Percentiles rank a stretch among this genome's conserved stretches.
These are phyloP conservation scores for Aspiorhynchus laticeps DNA, from an alignment of 2,113 vertebrate genomes.

Conservation along the genomic window DNA sequence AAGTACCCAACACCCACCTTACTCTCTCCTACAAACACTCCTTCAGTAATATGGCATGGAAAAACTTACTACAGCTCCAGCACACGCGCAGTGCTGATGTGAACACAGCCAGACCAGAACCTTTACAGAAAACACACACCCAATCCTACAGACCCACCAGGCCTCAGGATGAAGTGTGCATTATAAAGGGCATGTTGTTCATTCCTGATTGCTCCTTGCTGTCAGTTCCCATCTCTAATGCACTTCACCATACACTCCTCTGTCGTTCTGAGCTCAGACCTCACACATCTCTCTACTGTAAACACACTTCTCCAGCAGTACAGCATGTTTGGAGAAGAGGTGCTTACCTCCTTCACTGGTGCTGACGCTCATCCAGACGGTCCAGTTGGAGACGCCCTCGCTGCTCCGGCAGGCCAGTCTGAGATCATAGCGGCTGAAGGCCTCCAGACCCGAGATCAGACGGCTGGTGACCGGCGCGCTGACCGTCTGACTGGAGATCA, in stretches of 20 bases:
- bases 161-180: background rate
- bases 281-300: background rate
- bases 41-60: conserved; percentile 70
- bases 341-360: conserved; percentile 81
- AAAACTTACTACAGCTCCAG: conserved; percentile 68
- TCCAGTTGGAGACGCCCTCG: conserved; percentile 84
- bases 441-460: conserved; percentile 72
- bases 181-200: background rate
- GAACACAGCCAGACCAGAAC: conserved; percentile 44
- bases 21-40: conserved; percentile 47
- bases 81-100: conserved; percentile 49
- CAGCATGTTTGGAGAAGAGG: background rate
- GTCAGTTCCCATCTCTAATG: background rate
- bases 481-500: conserved; percentile 75
- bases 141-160: background rate
- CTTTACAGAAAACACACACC: conserved; percentile 23
- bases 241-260: background rate
- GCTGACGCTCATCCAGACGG: conserved; percentile 75
- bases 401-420: conserved; percentile 83
- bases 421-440: conserved; percentile 78
- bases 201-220: background rate
- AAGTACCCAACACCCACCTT: background rate
- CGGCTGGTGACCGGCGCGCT: conserved; percentile 74
- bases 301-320: background rate
- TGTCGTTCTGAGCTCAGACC: background rate